Base-by-base conservation (phyloP, 2,113 vertebrate genomes). In the Falco punctatus region DNA sequence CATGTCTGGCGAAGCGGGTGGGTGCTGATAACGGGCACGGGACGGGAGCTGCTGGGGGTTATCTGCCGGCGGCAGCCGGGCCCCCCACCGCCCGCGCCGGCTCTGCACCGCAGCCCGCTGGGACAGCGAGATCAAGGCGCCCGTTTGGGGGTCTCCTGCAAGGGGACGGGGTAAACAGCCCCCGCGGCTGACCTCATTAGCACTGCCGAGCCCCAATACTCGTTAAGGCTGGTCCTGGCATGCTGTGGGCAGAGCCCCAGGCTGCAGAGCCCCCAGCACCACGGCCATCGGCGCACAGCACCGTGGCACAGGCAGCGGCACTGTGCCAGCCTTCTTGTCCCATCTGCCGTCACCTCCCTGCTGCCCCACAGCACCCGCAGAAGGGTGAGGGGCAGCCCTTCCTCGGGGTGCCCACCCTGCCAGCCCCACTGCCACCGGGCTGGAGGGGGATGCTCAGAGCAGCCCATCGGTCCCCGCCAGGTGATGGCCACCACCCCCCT, bases 21-120 rank as follows among this genome's bases (percentile, higher is more conserved):
- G 94, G 94, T 62, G 62, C 92, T 95, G 95, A 94, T 94, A 94
- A 92, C 55, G 95, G 95, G 95, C 83, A 35, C 58, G 72, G 89
- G 96, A 86, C 72, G 28, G 90, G 69, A 94, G 91, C 96, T 0
- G 81, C 87, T 32, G 96, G 95, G 80, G 86, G 95, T 95, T 96
- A 96, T 97, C 95, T 93, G 28, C 18, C 15, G 6, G 58, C 6
- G 54, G 75, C 96, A 96, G 95, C 92, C 79, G 4, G 91, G 94
- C 94, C 94, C 71, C 96, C 95, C 86, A 1, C 96, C 1, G 70
- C 91, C 95, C 57, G 4, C 58, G 20, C 75, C 65, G n/a, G 19
- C 78, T 81, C 86, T 0, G 16, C 5, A 13, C 83, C 87, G 8
- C 91, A 59, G 79, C 89, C 89, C 80, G 57, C 71, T 9, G 75